Evolutionary conservation across 2,797 vertebrate genomes (phyloP).

Genomic region (Arctocebus calabarensis): DNA sequence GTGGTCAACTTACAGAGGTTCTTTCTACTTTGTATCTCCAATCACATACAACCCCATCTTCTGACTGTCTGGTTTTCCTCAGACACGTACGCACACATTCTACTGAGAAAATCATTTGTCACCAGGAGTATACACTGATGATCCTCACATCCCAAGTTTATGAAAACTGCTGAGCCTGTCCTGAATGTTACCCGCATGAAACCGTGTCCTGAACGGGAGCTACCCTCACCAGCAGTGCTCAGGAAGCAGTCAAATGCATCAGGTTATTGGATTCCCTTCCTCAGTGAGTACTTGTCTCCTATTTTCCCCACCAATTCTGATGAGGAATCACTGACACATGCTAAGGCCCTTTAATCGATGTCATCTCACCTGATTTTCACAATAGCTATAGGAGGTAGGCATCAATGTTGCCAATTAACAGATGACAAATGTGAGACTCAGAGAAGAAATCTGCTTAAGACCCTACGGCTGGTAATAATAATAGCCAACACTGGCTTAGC

Average conservation of each 20-base stretch:
- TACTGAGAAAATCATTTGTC: not conserved
- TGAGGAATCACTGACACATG: not conserved
- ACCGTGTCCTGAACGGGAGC: not conserved
- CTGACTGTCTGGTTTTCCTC: not conserved
- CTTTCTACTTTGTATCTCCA: not conserved
- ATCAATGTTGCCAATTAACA: not conserved
- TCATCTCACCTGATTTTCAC: not conserved
- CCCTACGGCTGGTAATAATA: not conserved
- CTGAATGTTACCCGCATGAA: not conserved
- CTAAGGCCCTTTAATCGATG: not conserved
- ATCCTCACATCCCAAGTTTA: not conserved
- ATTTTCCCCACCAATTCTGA: not conserved
- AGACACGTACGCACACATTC: rapidly evolving
- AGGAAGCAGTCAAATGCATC: too few species aligned
- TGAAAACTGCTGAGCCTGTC: not conserved
- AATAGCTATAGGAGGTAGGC: not conserved
- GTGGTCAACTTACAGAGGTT: too few species aligned
- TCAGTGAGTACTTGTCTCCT: too few species aligned
- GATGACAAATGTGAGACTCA: not conserved
- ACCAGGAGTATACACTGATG: not conserved
- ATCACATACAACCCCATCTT: rapidly evolving
- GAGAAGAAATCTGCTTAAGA: not conserved
- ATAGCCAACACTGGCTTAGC: not conserved
- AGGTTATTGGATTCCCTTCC: too few species aligned
- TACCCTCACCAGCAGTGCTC: not conserved